Evolutionary conservation across 2,888 invertebrate species (phyloP).

Genomic region (Chorisops tibialis): DNA sequence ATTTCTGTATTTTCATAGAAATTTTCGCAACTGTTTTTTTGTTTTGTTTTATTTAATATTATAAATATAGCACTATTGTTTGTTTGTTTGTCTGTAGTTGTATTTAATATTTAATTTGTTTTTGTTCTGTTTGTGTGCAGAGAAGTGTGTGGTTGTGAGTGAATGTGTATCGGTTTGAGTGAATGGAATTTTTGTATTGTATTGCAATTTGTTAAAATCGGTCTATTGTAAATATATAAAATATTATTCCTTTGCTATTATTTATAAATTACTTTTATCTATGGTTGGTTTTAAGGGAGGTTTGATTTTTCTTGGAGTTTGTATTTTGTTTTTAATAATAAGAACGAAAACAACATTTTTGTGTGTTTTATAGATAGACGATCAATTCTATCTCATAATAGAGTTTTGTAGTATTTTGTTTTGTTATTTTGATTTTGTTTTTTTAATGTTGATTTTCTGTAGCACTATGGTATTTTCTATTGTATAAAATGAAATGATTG

Average conservation of each 20-base stretch:
- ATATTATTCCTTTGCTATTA: slow-evolving; percentile 22
- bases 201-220: slow-evolving; percentile 20
- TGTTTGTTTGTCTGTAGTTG: slow-evolving; percentile 3
- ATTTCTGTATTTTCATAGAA: too few relatives aligned
- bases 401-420: too few relatives aligned
- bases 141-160: background rate
- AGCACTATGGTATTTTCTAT: too few relatives aligned
- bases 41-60: background rate
- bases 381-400: too few relatives aligned
- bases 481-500: too few relatives aligned
- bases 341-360: too few relatives aligned
- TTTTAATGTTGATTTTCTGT: too few relatives aligned
- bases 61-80: slow-evolving; percentile 22
- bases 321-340: too few relatives aligned
- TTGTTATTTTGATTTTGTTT: too few relatives aligned
- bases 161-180: background rate
- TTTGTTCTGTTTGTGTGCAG: background rate
- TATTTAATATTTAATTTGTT: background rate
- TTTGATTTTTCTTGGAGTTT: too few relatives aligned
- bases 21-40: background rate
- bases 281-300: background rate
- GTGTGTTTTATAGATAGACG: too few relatives aligned
- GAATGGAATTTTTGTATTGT: too few relatives aligned
- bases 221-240: slow-evolving; percentile 26
- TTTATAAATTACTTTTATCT: slow-evolving; percentile 18